Conservation (phyloP, 2,888 invertebrate species). For the Adineta ricciae region DNA sequence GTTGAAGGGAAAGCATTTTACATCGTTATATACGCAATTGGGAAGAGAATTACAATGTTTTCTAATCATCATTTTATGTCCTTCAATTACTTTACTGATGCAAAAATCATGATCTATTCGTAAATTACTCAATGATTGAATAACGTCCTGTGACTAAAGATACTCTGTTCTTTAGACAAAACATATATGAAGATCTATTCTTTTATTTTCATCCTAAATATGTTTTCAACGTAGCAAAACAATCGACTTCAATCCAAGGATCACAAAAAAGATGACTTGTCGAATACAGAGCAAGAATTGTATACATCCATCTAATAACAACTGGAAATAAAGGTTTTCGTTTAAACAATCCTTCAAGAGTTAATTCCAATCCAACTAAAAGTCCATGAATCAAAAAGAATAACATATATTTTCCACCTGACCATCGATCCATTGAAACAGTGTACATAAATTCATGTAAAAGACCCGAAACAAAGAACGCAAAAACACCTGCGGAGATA, state of each 20-base stretch:
- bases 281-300: neutral
- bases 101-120: no score
- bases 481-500: neutral
- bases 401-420: neutral
- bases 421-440: neutral
- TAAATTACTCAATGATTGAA: no score
- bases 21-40: no score
- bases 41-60: no score
- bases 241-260: neutral
- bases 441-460: slow-evolving; percentile 23
- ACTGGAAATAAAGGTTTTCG: neutral
- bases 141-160: no score
- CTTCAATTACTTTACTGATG: no score
- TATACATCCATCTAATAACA: neutral
- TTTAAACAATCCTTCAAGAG: neutral
- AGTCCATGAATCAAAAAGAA: neutral
- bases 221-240: neutral
- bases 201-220: neutral
- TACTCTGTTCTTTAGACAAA: no score
- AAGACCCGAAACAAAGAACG: neutral
- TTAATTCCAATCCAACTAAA: neutral
- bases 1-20: no score
- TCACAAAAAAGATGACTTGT: neutral
- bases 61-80: no score
- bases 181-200: no score